Evolutionary conservation across 2,888 invertebrate species (phyloP), one percentile per base, ranked within the genome.

Genomic region (Nomada lathburiana): DNA sequence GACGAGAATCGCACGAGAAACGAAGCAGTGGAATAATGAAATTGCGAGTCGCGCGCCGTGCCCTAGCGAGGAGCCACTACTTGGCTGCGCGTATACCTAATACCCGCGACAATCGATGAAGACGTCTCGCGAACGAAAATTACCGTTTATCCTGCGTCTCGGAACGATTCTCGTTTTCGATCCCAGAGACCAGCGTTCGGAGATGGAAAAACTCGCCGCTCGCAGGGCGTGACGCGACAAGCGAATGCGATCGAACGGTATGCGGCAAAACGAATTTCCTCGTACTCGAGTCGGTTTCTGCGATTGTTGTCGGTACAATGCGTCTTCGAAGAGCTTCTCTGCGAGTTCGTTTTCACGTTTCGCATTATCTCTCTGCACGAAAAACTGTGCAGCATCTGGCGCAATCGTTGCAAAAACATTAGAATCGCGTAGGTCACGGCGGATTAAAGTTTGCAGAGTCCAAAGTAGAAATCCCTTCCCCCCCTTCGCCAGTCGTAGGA

Each of bases 171-270:
- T 5, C 36, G 20, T 5, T 4, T 70, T 47, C 18, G 42, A 65
- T 53, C 60, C 13, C 5, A 16, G 10, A n/a, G 60, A 18, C 57
- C 68, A 36, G 70, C 65, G 18, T 23, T 53, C 26, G 7, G 11
- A 65, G 62, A 57, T 60, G 69, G 47, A 55, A 16, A 13, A 55
- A 53, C 44, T 57, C 47, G 11, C 18, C 16, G 36, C 44, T 42
- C 64, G 65, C 55, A 70, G 83, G 78, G 75, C 78, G 78, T 82
- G 83, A 76, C 81, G 67, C 68, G 71, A 72, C 69, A 64, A 86
- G 85, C 86, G 83, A 36, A 87, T 86, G 80, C 57, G 81, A 85
- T 87, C 83, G 80, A 87, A 83, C 77, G 71, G 55, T 36, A 68
- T 63, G 60, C 80, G 70, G 53, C 57, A 53, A 67, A 67, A 75